These are phyloP conservation scores for Platycercus adscitus DNA, from an alignment of 2,113 vertebrate genomes.

Conservation along the genomic window DNA sequence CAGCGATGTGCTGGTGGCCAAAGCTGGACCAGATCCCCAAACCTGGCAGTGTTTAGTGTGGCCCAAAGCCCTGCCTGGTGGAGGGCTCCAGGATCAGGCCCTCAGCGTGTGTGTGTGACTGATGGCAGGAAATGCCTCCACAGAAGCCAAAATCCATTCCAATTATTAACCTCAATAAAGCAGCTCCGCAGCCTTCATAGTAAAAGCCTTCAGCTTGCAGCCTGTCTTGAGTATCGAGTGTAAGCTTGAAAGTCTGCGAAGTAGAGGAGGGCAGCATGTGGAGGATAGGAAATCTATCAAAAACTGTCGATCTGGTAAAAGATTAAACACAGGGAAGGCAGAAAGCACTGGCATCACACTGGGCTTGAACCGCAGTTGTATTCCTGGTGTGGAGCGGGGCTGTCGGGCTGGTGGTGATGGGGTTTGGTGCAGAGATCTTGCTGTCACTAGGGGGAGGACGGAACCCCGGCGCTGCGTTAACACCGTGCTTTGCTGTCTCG, in stretches of 20 bases:
- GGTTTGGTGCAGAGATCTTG: not conserved
- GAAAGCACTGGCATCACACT: fast-evolving
- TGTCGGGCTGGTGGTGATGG: not conserved
- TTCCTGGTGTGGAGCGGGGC: not conserved
- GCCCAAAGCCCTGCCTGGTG: not conserved
- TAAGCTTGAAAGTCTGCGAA: not conserved
- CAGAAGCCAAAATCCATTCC: not conserved
- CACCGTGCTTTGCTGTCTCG: not conserved
- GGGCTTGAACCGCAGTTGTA: not conserved
- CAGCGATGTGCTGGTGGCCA: not conserved
- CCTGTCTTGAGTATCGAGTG: fast-evolving
- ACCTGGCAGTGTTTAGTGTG: not conserved
- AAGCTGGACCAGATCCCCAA: not conserved
- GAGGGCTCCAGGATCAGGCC: not conserved
- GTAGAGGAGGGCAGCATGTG: fast-evolving
- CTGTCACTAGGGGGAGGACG: constrained; percentile 17
- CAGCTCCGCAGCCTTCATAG: not conserved
- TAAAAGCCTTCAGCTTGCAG: not conserved
- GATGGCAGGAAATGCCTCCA: not conserved
- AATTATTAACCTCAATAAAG: not conserved
- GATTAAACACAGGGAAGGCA: not conserved
- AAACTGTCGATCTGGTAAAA: not conserved
- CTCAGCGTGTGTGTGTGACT: fast-evolving
- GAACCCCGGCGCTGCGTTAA: not conserved
- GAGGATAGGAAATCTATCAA: not conserved